phyloP scores from a whole-genome alignment of 2,113 vertebrate genomes.

The Sapayoa aenigma region DNA sequence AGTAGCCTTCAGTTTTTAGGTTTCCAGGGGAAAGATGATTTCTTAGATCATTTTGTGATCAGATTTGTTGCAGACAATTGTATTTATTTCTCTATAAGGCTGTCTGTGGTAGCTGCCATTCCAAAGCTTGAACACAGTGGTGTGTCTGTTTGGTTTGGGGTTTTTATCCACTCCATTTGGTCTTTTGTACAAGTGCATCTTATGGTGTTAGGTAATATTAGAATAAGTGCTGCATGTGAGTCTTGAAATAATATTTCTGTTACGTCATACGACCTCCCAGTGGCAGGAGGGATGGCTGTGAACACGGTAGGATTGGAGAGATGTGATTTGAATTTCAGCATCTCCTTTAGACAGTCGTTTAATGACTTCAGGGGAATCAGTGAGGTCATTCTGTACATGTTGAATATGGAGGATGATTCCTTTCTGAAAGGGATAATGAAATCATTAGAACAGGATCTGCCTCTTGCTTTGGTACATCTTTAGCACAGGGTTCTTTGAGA shows the following conservation, averaged over 20 bases:
- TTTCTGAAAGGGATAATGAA: no score
- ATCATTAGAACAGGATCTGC: not conserved
- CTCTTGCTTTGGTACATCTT: not conserved
- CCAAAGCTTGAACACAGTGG: not conserved
- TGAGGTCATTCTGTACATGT: not conserved
- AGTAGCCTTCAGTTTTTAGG: not conserved
- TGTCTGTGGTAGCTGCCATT: not conserved
- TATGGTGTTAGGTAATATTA: not conserved
- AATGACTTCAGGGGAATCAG: not conserved
- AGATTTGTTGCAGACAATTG: not conserved
- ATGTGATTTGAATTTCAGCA: not conserved
- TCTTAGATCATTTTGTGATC: not conserved
- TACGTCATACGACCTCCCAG: not conserved
- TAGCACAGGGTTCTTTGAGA: not conserved
- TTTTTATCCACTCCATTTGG: not conserved
- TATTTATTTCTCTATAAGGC: not conserved
- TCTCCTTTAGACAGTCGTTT: not conserved
- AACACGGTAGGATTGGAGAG: not conserved
- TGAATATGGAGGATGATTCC: not conserved
- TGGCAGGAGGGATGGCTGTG: not conserved
- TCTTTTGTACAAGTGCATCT: not conserved
- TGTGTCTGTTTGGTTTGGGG: not conserved
- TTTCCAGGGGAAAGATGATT: not conserved
- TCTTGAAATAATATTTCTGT: not conserved
- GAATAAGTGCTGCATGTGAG: not conserved